These are phyloP conservation scores for Teleogryllus occipitalis DNA, from an alignment of 1,140 invertebrate genomes.

Conservation along the genomic window DNA sequence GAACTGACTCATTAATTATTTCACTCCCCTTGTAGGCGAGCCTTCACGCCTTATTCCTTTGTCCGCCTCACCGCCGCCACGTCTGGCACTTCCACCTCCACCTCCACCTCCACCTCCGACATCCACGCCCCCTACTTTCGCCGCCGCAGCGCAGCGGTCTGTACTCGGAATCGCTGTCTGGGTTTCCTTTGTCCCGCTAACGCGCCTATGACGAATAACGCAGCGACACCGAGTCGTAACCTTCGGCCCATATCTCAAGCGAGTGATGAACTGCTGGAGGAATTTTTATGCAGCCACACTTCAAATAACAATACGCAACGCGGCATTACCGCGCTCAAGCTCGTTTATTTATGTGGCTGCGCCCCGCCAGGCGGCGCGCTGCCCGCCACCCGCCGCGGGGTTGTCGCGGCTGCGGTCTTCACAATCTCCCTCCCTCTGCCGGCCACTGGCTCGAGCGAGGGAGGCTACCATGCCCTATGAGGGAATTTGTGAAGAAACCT, in stretches of 20 bases:
- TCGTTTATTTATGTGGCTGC: neutral
- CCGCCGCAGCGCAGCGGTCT: no score
- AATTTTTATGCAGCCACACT: neutral
- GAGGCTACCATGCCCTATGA: no score
- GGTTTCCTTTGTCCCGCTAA: neutral
- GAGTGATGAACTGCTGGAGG: neutral
- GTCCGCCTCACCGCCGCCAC: no score
- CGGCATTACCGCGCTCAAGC: neutral
- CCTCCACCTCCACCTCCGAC: neutral
- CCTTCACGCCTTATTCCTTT: neutral
- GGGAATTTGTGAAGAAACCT: no score
- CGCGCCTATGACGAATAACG: neutral
- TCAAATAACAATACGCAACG: neutral
- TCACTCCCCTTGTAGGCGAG: neutral
- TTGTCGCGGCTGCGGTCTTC: no score
- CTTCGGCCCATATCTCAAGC: neutral
- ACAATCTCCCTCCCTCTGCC: no score
- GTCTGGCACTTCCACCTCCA: neutral
- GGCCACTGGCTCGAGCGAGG: no score
- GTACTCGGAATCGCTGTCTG: no score
- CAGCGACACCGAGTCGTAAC: neutral
- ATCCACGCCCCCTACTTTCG: no score
- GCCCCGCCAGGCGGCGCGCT: no score
- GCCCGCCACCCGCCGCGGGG: no score
- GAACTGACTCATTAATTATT: constrained; percentile 5